Evolutionary conservation across 1,140 invertebrate species (phyloP).

Genomic region (Ptiloglossa arizonensis): DNA sequence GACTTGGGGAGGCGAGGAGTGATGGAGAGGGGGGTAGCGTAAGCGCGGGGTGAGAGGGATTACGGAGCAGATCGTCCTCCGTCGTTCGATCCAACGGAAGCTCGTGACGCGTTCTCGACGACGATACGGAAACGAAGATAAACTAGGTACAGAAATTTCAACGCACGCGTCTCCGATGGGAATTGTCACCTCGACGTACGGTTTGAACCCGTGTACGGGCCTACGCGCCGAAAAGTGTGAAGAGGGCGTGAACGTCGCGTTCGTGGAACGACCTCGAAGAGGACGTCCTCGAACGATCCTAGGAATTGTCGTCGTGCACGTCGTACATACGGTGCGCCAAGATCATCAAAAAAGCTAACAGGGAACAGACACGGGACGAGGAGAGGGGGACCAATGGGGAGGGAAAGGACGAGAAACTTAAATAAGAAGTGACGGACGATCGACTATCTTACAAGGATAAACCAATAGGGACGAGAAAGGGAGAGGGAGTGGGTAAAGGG

Average conservation of each 20-base stretch:
- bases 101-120: constrained; percentile 47
- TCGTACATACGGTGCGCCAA: constrained; percentile 18
- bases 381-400: not conserved
- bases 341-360: constrained; percentile 16
- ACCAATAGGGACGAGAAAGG: constrained; percentile 12
- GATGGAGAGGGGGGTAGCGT: no score
- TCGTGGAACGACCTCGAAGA: constrained; percentile 24
- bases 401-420: constrained; percentile 17
- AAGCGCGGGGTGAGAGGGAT: not conserved
- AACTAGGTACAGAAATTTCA: constrained; percentile 15
- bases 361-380: not conserved
- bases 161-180: constrained; percentile 1
- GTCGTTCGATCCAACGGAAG: constrained; percentile 60
- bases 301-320: constrained; percentile 22
- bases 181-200: not conserved
- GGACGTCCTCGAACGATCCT: constrained; percentile 19
- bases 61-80: constrained; percentile 24
- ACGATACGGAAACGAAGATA: constrained; percentile 16
- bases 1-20: no score
- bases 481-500: not conserved
- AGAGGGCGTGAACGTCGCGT: not conserved
- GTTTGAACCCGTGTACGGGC: constrained; percentile 44
- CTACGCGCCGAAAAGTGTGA: not conserved
- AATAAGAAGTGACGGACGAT: constrained; percentile 35
- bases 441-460: constrained; percentile 64